phyloP scores from a whole-genome alignment of 1,140 invertebrate species.

The Sycobia sp. region DNA sequence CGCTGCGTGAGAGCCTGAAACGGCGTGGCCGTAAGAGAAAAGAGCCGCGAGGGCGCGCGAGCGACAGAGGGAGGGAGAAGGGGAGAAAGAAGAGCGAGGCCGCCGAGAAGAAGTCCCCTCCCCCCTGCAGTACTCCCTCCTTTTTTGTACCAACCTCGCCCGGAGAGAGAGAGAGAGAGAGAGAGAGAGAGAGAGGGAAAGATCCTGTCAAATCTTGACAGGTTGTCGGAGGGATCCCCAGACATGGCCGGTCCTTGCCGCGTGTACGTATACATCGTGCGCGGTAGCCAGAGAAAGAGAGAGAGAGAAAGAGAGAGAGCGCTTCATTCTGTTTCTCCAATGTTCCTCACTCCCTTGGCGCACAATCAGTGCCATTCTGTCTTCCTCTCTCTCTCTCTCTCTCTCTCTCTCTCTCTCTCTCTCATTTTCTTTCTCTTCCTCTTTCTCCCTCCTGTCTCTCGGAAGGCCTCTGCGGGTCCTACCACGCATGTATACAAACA shows the following conservation, averaged over 20 bases:
- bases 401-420: neutral
- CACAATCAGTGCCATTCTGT: conserved; percentile 33
- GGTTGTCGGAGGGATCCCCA: conserved; percentile 37
- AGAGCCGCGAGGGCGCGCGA: neutral
- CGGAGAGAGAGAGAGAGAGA: neutral
- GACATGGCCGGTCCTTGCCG: neutral
- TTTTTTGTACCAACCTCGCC: neutral
- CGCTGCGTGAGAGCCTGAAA: no score
- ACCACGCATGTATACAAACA: no score
- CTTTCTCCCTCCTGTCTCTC: no score
- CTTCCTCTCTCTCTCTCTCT: neutral
- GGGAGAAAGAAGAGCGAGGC: neutral
- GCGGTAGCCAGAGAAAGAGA: no score
- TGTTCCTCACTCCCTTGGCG: neutral
- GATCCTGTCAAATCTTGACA: conserved; percentile 48
- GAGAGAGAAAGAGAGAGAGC: no score
- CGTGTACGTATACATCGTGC: no score
- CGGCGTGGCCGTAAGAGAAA: neutral
- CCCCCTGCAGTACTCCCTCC: neutral
- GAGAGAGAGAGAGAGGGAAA: conserved; percentile 6
- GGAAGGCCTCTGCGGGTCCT: no score
- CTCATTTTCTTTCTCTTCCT: no score
- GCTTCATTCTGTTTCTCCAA: neutral
- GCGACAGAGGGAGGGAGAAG: neutral
- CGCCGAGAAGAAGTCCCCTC: neutral